Evolutionary conservation across 2,797 vertebrate genomes (phyloP).

Genomic region (Botia almorhae): DNA sequence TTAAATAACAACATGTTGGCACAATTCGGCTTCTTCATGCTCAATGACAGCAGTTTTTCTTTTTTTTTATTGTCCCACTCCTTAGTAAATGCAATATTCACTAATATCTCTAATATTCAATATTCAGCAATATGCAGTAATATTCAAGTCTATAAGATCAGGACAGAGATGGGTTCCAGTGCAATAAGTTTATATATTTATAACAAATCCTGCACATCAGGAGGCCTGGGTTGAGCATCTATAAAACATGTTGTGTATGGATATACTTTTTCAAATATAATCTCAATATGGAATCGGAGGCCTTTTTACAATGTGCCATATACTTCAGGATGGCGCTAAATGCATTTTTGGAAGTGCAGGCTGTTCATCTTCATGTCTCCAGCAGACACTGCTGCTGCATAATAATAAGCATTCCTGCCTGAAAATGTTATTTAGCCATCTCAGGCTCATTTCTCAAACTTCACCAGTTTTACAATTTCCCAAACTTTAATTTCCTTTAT

Average conservation of each 20-base stretch:
- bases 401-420: conserved; percentile 99
- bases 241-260: conserved; percentile 86
- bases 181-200: conserved; percentile 86
- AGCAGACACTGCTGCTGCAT: conserved; percentile 97
- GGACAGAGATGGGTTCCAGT: conserved; percentile 82
- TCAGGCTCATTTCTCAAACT: conserved; percentile 99
- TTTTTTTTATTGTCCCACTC: conserved; percentile 67
- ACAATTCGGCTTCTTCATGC: conserved; percentile 68
- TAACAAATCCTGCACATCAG: conserved; percentile 74
- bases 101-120: conserved; percentile 67
- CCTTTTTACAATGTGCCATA: conserved; percentile 98
- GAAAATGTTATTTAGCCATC: conserved; percentile 99
- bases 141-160: conserved; percentile 87
- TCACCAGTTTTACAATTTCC: conserved; percentile 99
- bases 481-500: conserved; percentile 99
- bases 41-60: conserved; percentile 65
- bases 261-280: conserved; percentile 85
- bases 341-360: conserved; percentile 97
- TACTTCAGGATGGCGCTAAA: conserved; percentile 98
- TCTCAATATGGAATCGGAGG: conserved; percentile 96
- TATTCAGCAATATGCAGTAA: conserved; percentile 62
- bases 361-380: conserved; percentile 99
- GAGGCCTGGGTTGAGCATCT: conserved; percentile 73
- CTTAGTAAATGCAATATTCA: conserved; percentile 83
- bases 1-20: no score